A percentile compares a stretch with the other conserved stretches of the same genome.
Evolutionary conservation across 2,113 vertebrate species (phyloP).

Genomic region (Elgaria multicarinata): DNA sequence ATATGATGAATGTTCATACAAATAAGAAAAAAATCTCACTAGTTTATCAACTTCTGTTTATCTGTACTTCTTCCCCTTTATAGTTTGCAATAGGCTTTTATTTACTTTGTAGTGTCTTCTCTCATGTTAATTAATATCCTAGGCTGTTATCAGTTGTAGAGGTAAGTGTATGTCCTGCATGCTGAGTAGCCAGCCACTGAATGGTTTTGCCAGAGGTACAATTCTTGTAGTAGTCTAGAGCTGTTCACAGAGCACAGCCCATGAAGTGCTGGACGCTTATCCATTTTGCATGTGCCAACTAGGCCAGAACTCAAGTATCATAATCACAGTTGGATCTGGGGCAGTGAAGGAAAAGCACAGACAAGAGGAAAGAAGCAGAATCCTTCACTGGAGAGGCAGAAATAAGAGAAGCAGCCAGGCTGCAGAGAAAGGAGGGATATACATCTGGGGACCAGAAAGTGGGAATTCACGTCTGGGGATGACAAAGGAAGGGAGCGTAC

Average conservation of each 20-base stretch:
- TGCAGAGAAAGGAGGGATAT: too few relatives aligned
- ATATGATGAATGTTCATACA: conserved; percentile 1
- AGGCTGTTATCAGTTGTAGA: neutral
- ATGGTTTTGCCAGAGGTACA: neutral
- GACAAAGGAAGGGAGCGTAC: neutral
- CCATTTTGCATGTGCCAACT: neutral
- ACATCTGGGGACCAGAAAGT: too few relatives aligned
- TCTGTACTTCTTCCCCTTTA: neutral
- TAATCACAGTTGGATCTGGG: neutral
- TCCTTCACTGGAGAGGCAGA: neutral
- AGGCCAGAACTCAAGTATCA: neutral
- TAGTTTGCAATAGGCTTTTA: neutral
- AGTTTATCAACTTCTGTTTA: conserved; percentile 4
- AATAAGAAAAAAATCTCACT: neutral
- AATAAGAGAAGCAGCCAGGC: neutral
- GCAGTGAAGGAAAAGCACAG: neutral
- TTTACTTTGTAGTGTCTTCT: neutral
- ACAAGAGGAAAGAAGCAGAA: neutral
- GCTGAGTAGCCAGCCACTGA: neutral
- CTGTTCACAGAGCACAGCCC: neutral
- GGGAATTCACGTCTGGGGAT: neutral
- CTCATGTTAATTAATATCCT: neutral
- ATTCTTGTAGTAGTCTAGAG: neutral
- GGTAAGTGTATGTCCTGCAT: neutral
- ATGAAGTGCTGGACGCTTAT: neutral